Evolutionary conservation across 30 jellyfish, hydroid and myxozoan genomes (phyloP).

Genomic region (Nemopilema nomurai): DNA sequence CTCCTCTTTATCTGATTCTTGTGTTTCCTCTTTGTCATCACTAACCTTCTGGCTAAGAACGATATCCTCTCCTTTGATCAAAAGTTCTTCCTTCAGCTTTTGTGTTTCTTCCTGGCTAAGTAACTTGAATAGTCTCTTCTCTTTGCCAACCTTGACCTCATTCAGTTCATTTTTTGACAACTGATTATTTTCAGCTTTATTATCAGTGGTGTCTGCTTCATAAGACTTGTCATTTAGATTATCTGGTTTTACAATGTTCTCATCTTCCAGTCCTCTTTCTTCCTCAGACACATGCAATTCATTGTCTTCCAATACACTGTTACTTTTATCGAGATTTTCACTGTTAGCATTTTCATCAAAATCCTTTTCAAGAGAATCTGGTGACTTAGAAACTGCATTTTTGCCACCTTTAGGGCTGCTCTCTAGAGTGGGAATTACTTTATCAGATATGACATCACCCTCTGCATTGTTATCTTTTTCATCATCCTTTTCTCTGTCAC

Average conservation of each 20-base stretch:
- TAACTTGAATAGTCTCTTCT: conserved; percentile 42
- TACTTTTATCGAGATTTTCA: background rate
- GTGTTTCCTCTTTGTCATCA: conserved; percentile 22
- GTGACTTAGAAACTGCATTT: background rate
- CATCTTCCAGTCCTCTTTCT: background rate
- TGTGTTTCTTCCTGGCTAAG: conserved; percentile 49
- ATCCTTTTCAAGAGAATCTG: background rate
- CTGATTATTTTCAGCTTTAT: background rate
- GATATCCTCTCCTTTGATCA: background rate
- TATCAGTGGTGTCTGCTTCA: background rate
- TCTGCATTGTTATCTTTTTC: conserved; percentile 25
- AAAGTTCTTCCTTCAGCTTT: conserved; percentile 26
- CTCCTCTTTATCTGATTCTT: background rate
- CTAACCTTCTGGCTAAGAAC: conserved; percentile 23
- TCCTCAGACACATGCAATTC: background rate
- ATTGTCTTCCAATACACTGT: background rate
- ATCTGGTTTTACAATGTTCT: background rate
- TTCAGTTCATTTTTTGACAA: background rate
- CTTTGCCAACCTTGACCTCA: background rate
- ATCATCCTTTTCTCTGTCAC: conserved; percentile 54
- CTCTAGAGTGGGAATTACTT: background rate
- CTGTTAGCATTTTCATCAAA: background rate
- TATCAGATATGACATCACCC: background rate
- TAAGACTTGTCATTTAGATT: background rate
- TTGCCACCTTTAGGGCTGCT: background rate